phyloP scores from a whole-genome alignment of 2,113 vertebrate species.

The Ovis canadensis region DNA sequence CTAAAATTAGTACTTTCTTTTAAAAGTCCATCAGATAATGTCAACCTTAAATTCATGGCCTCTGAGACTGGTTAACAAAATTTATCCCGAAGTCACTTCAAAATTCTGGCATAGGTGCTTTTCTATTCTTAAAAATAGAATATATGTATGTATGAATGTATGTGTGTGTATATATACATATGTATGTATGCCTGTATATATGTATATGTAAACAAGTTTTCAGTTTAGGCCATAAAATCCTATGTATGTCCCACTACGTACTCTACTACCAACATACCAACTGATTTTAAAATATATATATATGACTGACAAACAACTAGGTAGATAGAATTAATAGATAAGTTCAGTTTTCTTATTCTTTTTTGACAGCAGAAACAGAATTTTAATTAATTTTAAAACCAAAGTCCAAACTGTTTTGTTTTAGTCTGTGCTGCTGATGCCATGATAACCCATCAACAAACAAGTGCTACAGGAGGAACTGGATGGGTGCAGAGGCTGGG shows the following conservation, averaged over 20 bases:
- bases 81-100: neutral
- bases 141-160: neutral
- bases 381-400: neutral
- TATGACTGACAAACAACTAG: neutral
- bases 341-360: neutral
- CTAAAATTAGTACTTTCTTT: neutral
- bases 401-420: neutral
- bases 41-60: neutral
- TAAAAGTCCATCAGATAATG: neutral
- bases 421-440: neutral
- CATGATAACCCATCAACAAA: slow-evolving; percentile 49
- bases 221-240: neutral
- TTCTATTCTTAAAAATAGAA: neutral
- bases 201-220: neutral
- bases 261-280: neutral
- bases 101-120: neutral
- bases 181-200: neutral
- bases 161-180: neutral
- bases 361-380: neutral
- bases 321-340: neutral
- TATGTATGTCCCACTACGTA: neutral
- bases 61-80: slow-evolving; percentile 1
- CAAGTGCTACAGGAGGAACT: neutral
- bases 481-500: neutral
- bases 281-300: neutral